Percentiles rank a stretch among this genome's conserved stretches.
Evolutionary conservation across 2,113 vertebrate genomes (phyloP).

Genomic region (Cyprinodon tularosa): DNA sequence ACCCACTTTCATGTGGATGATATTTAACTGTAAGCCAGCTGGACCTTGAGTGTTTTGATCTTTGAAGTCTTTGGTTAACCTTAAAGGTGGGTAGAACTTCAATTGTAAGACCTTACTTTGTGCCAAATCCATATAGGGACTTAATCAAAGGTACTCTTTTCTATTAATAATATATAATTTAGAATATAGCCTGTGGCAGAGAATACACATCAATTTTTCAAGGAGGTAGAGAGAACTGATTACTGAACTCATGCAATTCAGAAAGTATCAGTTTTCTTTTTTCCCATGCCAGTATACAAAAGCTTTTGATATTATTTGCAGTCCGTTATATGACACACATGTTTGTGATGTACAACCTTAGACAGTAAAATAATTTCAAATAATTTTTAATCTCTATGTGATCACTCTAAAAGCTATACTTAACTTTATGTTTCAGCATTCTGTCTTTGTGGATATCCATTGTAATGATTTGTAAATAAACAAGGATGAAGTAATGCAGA

Average conservation of each 20-base stretch:
- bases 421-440: no score
- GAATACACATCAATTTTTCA: background rate
- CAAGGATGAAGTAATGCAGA: no score
- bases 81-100: background rate
- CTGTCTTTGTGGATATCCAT: no score
- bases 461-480: no score
- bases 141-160: background rate
- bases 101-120: background rate
- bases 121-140: background rate
- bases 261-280: no score
- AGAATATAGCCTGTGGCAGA: background rate
- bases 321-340: background rate
- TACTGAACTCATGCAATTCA: no score
- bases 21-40: background rate
- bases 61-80: conserved; percentile 12
- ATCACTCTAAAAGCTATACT: no score
- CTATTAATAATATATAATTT: background rate
- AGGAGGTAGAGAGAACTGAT: background rate
- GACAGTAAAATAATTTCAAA: no score
- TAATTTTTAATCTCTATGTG: no score
- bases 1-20: background rate
- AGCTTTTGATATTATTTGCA: no score
- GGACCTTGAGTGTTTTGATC: background rate
- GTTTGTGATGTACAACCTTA: background rate
- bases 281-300: no score